Conservation (phyloP, 2,113 vertebrate genomes). For the Craseonycteris thonglongyai region DNA sequence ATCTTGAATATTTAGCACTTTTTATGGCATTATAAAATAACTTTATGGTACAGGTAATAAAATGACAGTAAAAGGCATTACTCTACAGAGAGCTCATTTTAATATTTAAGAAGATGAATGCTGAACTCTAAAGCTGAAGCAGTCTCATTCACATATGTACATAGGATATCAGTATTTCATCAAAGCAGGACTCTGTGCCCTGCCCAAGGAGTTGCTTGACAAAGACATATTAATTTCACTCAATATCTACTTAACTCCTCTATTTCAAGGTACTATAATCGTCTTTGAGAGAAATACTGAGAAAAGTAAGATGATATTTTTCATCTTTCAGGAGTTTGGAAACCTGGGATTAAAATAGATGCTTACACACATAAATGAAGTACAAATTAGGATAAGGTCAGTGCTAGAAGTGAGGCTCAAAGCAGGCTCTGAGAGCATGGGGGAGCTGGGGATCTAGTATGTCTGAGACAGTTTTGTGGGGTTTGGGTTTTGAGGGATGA, state of each 20-base stretch:
- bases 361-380: neutral
- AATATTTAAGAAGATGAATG: slow-evolving; percentile 57
- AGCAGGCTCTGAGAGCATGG: neutral
- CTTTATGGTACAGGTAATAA: slow-evolving; percentile 66
- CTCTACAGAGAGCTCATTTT: slow-evolving; percentile 60
- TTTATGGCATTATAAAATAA: slow-evolving; percentile 71
- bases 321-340: neutral
- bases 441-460: neutral
- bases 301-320: neutral
- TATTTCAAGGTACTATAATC: neutral
- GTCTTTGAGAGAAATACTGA: neutral
- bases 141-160: neutral
- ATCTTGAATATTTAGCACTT: slow-evolving; percentile 55
- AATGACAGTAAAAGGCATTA: slow-evolving; percentile 49
- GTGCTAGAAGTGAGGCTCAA: neutral
- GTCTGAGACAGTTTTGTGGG: neutral
- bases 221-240: neutral
- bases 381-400: neutral
- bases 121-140: slow-evolving; percentile 38
- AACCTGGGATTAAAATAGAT: neutral
- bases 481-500: neutral
- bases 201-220: neutral
- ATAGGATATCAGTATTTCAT: slow-evolving; percentile 5
- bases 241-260: neutral
- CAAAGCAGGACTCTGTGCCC: neutral